Evolutionary conservation across 2,888 invertebrate genomes (phyloP).

Genomic region (Nesidiocoris tenuis): DNA sequence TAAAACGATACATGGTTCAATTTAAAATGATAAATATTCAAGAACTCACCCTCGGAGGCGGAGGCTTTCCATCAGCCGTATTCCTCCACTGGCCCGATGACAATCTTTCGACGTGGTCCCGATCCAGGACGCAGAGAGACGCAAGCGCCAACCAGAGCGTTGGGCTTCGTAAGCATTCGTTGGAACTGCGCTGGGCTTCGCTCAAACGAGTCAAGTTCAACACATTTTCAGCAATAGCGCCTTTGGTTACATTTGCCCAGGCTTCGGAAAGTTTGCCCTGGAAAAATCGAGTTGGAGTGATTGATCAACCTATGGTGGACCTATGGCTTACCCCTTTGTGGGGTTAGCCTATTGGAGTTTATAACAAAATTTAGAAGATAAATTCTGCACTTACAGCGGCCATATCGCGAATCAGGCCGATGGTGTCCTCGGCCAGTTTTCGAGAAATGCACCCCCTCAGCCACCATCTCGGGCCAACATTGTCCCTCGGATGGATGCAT

Average conservation of each 20-base stretch:
- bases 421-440: constrained; percentile 84
- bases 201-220: constrained; percentile 77
- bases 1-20: not conserved
- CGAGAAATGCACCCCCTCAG: constrained; percentile 78
- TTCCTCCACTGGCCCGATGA: constrained; percentile 79
- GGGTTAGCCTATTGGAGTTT: no score
- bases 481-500: constrained; percentile 62
- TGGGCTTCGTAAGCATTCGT: constrained; percentile 77
- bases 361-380: no score
- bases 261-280: constrained; percentile 81
- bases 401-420: constrained; percentile 86
- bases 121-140: constrained; percentile 87
- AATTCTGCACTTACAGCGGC: constrained; percentile 74
- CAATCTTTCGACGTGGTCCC: constrained; percentile 81
- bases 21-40: not conserved
- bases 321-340: no score
- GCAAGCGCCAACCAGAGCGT: constrained; percentile 90
- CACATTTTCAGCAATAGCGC: constrained; percentile 83
- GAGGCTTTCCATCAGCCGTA: constrained; percentile 54
- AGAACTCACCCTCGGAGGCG: constrained; percentile 53
- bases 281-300: constrained; percentile 8
- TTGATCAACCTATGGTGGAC: no score
- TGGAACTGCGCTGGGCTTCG: constrained; percentile 72
- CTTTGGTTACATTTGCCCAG: constrained; percentile 86
- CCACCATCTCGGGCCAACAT: constrained; percentile 72